Percentiles rank a stretch among this genome's conserved stretches.
Conservation (phyloP, 2,888 invertebrate species). For the Leptinotarsa rubiginosa region DNA sequence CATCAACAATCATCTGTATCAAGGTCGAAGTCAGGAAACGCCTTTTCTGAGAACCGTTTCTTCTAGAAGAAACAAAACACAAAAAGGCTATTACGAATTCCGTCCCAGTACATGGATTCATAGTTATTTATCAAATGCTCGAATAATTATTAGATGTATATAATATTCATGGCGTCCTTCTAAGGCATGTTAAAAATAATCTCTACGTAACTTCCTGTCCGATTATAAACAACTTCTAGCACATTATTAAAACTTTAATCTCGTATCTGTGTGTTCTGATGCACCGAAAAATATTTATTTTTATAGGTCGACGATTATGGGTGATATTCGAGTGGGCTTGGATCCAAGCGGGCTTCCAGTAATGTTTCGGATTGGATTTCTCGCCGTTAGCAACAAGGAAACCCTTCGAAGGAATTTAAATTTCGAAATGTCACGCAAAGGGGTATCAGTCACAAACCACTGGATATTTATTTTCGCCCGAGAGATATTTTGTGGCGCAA, state of each 20-base stretch:
- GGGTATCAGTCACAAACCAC: neutral
- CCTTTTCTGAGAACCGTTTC: neutral
- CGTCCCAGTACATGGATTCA: slow-evolving; percentile 33
- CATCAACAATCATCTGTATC: neutral
- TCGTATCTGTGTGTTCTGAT: slow-evolving; percentile 30
- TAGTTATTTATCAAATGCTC: slow-evolving; percentile 31
- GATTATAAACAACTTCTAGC: slow-evolving; percentile 48
- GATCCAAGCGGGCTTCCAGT: neutral
- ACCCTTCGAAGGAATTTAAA: neutral
- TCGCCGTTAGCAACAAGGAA: slow-evolving; percentile 3
- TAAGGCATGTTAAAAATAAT: slow-evolving; percentile 51
- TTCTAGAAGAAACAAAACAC: neutral
- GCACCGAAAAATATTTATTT: slow-evolving; percentile 29
- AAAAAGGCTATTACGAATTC: slow-evolving; percentile 34
- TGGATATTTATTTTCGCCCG: neutral
- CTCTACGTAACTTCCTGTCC: slow-evolving; percentile 52
- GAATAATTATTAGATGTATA: slow-evolving; percentile 46
- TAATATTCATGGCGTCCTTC: slow-evolving; percentile 50
- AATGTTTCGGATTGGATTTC: slow-evolving; percentile 4
- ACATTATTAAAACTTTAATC: slow-evolving; percentile 41
- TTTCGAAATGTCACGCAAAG: neutral
- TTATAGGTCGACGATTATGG: slow-evolving; percentile 23
- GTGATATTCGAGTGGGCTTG: slow-evolving; percentile 6
- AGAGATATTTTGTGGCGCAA: too few relatives aligned
- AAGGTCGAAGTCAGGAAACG: neutral